phyloP scores from a whole-genome alignment of 2,888 invertebrate genomes.

The Protodeltote pygarga region DNA sequence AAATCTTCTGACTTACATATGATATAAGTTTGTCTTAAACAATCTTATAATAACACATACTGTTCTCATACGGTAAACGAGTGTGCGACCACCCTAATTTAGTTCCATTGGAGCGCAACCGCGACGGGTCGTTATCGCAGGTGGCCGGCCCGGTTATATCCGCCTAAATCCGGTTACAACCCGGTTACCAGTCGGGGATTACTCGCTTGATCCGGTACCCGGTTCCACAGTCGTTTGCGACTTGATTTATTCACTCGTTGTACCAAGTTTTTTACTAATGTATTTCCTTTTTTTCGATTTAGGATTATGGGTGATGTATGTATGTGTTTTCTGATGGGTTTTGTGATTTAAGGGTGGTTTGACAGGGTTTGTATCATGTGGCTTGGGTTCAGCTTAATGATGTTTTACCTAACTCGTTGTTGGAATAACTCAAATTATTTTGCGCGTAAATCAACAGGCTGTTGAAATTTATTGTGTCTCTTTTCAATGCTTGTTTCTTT shows the following conservation, averaged over 20 bases:
- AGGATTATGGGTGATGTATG: conserved; percentile 33
- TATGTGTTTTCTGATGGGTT: conserved; percentile 31
- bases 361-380: conserved; percentile 32
- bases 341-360: conserved; percentile 14
- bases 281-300: conserved; percentile 32
- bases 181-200: conserved; percentile 78
- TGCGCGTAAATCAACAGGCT: conserved; percentile 8
- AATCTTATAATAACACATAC: too few relatives aligned
- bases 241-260: conserved; percentile 78
- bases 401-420: conserved; percentile 22
- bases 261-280: conserved; percentile 49
- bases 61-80: conserved; percentile 11
- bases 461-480: conserved; percentile 23
- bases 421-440: conserved; percentile 18
- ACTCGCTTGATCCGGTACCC: conserved; percentile 77
- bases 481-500: conserved; percentile 1
- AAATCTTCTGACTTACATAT: too few relatives aligned
- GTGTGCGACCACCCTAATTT: conserved; percentile 41
- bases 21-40: too few relatives aligned
- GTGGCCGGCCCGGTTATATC: conserved; percentile 74
- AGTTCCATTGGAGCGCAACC: conserved; percentile 42
- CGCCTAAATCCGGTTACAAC: conserved; percentile 72
- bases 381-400: conserved; percentile 29
- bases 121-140: conserved; percentile 79
- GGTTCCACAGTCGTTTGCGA: conserved; percentile 69